Conservation (phyloP, 64 coral and sea anemone genomes). For the Stylophora pistillata region DNA sequence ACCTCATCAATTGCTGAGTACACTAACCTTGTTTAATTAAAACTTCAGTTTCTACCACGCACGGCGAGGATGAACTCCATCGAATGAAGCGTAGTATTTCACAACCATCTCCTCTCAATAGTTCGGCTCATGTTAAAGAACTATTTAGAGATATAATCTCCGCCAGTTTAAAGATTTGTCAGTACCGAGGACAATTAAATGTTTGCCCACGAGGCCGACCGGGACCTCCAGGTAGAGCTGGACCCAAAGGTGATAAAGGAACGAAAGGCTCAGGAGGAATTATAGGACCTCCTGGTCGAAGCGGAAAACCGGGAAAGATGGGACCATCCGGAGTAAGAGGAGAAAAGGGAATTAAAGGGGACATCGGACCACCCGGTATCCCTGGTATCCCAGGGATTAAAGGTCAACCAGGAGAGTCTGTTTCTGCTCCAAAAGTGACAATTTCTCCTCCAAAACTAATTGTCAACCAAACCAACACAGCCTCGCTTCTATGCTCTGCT, state of each 20-base stretch:
- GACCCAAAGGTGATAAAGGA: neutral
- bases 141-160: neutral
- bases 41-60: too few species aligned
- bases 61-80: neutral
- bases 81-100: neutral
- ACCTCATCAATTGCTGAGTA: too few species aligned
- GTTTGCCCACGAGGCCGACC: neutral
- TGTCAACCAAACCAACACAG: too few species aligned
- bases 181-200: neutral
- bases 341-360: constrained; percentile 30
- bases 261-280: constrained; percentile 15
- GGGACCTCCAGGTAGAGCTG: constrained; percentile 6
- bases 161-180: neutral
- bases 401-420: too few species aligned
- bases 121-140: neutral
- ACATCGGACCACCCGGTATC: constrained; percentile 9
- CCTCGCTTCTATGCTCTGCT: neutral
- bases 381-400: too few species aligned
- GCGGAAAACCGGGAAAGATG: constrained; percentile 30
- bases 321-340: constrained; percentile 41
- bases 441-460: too few species aligned
- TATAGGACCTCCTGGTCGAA: constrained; percentile 9
- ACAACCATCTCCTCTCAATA: neutral
- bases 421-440: neutral
- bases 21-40: too few species aligned